Percentiles rank a stretch among this genome's conserved stretches.
phyloP scores from a whole-genome alignment of 2,113 vertebrate genomes.

The Coturnix japonica region DNA sequence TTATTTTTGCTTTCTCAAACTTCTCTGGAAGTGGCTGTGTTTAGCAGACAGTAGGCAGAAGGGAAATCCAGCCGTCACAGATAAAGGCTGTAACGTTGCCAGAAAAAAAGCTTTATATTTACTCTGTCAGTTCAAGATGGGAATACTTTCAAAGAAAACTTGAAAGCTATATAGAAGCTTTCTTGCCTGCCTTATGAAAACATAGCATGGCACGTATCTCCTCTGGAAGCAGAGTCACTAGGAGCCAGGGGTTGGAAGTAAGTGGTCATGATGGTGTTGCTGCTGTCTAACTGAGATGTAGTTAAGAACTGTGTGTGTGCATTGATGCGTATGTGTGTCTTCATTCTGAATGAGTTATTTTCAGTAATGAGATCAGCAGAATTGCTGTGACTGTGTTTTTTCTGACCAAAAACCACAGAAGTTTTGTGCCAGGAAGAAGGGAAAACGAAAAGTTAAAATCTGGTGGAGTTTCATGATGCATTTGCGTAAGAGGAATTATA shows the following conservation, averaged over 20 bases:
- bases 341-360: not conserved
- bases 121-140: not conserved
- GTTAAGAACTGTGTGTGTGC: too few relatives aligned
- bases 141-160: not conserved
- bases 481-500: not conserved
- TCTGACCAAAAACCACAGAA: rapidly evolving
- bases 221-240: not conserved
- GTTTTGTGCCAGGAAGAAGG: not conserved
- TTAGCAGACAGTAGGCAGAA: constrained; percentile 42
- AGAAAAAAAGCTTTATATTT: not conserved
- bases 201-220: rapidly evolving
- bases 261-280: not conserved
- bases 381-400: not conserved
- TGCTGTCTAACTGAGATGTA: not conserved
- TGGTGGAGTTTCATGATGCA: not conserved
- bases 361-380: not conserved
- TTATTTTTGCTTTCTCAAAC: constrained; percentile 56
- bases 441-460: not conserved
- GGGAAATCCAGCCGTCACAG: not conserved
- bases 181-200: not conserved
- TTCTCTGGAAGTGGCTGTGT: constrained; percentile 39
- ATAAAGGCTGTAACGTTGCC: not conserved
- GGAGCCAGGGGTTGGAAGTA: not conserved
- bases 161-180: not conserved
- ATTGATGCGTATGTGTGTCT: not conserved